Base-by-base conservation (phyloP, 1,140 invertebrate species). In the Battus philenor region DNA sequence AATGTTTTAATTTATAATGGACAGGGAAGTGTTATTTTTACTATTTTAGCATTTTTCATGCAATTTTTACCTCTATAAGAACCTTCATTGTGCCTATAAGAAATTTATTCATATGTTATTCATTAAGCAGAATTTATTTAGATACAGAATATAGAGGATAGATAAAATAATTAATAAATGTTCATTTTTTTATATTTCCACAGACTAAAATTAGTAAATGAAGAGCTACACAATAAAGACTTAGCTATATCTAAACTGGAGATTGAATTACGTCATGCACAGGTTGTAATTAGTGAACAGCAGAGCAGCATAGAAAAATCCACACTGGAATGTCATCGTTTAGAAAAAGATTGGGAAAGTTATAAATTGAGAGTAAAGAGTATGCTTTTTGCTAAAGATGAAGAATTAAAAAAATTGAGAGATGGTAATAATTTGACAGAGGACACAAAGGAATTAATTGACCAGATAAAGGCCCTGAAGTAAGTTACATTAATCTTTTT, bases 341-440 rank as follows among this genome's bases (percentile, higher is more conserved):
- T 84, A 13, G 72, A 84, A 34, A 75, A 59, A 44, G 80, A 82
- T 8, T 84, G 80, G 78, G 74, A 84, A 46, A 47, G 68, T 7
- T 84, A 84, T 20, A 84, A 84, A 46, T 41, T 77, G 18, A 54
- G 80, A 33, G 80, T 84, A 2, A 82, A 84, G 24, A 69, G 61
- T 26, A 84, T 80, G 74, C 44, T 82, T 6, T 45, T 47, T 22
- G 48, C 65, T 24, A 82, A 82, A 51, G 80, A 84, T 36, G 67
- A 63, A 33, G 76, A 80, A 44, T 79, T 84, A 4, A 75, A 76
- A 33, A 31, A 52, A 0, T 31, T 84, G 12, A 59, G 71, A 13
- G 66, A 73, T 4, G 78, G 78, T 0, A 9, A 50, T 1, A 62
- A 73, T 46, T n/a, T 77, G 13, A 63, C 51, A 1, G 72, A 80